Conservation (phyloP, 2,113 vertebrate species). For the Nothocercus julius region DNA sequence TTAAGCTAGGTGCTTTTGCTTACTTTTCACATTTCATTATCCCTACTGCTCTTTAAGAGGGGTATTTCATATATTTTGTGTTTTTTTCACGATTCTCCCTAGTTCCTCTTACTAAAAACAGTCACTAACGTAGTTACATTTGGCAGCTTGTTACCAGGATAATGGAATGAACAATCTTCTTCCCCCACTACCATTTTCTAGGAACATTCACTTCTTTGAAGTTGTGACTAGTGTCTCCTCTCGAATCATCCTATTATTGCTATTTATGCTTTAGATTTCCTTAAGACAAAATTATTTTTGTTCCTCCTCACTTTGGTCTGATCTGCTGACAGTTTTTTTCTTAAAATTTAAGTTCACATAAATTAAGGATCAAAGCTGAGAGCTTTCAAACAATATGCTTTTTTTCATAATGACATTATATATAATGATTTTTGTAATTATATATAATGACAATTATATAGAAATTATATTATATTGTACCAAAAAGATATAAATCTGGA, state of each 20-base stretch:
- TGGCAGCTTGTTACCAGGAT: too few species aligned
- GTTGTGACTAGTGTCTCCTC: fast-evolving
- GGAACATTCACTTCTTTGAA: background rate
- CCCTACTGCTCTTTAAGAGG: background rate
- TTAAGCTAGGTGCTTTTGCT: background rate
- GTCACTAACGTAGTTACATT: too few species aligned
- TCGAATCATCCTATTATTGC: background rate
- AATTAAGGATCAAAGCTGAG: background rate
- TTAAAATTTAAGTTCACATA: background rate
- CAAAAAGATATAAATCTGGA: background rate
- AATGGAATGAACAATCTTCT: too few species aligned
- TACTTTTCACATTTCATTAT: background rate
- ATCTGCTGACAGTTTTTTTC: background rate
- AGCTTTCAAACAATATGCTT: background rate
- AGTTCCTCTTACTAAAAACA: background rate
- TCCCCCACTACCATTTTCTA: background rate
- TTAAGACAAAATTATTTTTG: background rate
- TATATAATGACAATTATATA: too few species aligned
- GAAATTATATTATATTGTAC: background rate
- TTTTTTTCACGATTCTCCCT: background rate
- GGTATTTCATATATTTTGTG: background rate
- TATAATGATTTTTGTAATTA: too few species aligned
- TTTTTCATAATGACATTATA: background rate
- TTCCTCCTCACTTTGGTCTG: background rate
- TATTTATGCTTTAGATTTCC: background rate